Evolutionary conservation across 1,140 invertebrate genomes (phyloP), one percentile per base, ranked within the genome.

Genomic region (Potamilus streckersoni): DNA sequence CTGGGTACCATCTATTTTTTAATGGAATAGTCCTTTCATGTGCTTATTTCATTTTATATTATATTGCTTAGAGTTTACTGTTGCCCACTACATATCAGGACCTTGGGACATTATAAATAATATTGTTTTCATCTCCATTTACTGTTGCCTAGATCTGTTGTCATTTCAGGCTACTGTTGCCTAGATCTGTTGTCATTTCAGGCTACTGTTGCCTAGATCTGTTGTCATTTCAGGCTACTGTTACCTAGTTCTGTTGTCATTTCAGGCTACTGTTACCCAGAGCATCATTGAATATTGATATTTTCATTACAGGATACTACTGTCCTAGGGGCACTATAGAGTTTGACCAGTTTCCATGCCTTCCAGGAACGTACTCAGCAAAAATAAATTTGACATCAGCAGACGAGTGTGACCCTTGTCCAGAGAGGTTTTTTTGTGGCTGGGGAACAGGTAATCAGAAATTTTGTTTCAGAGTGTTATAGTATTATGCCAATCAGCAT

Each of bases 381-480:
- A 74, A 63, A n/a, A 86, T 82, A n/a, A 82, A 85, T 66, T 78
- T 89, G 58, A 83, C 82, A 14, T 80, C 79, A 64, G 81, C 86
- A 64, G 83, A 87, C 56, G 82, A 88, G 67, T 89, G 87, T 81
- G 80, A 83, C 27, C 71, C 85, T 0, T 89, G 87, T 82, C 87
- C 87, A 31, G 58, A 65, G 14, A 83, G 86, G 31, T 79, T 78
- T 55, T 86, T 84, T 71, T 88, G 87, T 73, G 79, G 71, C 71
- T 86, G 79, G 74, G 85, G 64, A 23, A 77, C 75, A 11, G 23
- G 38, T 49, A 49, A 11, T 49, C 38, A 49, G 38, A 49, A 49
- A 49, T 11, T 49, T 49, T 2, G 6, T 49, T 49, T 49, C 38
- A 49, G 38, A 6, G 38, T 49, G 38, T 49, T 11, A 49, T 11